Evolutionary conservation across 1,140 invertebrate genomes (phyloP).

Genomic region (Nasonia giraulti): DNA sequence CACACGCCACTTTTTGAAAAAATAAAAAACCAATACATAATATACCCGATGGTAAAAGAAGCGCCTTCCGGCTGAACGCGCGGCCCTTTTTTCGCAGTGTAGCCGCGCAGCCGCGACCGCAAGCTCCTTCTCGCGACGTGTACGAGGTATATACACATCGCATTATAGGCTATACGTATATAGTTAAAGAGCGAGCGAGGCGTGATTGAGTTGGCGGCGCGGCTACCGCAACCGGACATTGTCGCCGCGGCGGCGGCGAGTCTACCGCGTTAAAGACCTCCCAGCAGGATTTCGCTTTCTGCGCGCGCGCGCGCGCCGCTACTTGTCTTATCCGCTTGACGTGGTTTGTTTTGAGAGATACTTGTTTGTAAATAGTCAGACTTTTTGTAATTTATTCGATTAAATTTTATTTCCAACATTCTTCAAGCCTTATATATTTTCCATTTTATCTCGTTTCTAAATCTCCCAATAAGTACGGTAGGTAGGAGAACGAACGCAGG

Average conservation of each 20-base stretch:
- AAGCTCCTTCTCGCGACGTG: slow-evolving; percentile 15
- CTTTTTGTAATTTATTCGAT: no score
- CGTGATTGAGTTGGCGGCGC: slow-evolving; percentile 32
- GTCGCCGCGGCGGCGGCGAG: slow-evolving; percentile 5
- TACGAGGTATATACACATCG: background rate
- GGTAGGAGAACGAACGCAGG: background rate
- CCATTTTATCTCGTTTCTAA: no score
- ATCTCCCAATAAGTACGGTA: background rate
- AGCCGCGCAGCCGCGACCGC: background rate
- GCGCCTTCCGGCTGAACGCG: slow-evolving; percentile 4
- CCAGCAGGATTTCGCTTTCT: slow-evolving; percentile 8
- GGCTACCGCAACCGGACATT: slow-evolving; percentile 52
- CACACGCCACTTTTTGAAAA: background rate
- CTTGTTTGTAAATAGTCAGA: background rate
- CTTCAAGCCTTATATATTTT: no score
- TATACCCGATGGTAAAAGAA: background rate
- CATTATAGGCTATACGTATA: background rate
- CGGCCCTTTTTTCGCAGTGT: background rate
- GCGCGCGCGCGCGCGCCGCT: background rate
- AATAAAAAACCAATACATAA: background rate
- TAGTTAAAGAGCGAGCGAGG: background rate
- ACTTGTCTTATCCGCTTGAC: background rate
- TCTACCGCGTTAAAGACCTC: slow-evolving; percentile 25
- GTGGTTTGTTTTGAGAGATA: background rate
- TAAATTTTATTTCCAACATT: no score